Conservation (phyloP, 2,113 vertebrate genomes). For the Blennius ocellaris region DNA sequence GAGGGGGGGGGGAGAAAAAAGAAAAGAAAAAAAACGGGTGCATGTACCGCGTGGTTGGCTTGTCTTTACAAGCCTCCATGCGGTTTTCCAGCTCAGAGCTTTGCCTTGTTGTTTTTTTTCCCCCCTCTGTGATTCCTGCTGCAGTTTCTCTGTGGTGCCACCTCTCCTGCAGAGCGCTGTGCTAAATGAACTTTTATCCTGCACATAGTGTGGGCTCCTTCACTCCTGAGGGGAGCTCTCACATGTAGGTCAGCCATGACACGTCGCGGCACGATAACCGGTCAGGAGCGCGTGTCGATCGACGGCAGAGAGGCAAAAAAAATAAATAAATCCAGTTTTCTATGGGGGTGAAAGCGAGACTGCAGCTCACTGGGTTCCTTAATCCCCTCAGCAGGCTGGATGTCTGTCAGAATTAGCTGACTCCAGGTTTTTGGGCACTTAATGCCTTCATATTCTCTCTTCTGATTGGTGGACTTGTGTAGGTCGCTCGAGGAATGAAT, state of each 20-base stretch:
- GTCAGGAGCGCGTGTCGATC: constrained; percentile 43
- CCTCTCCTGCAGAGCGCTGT: constrained; percentile 57
- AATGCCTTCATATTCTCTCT: constrained; percentile 15
- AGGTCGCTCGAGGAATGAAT: constrained; percentile 31
- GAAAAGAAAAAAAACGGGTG: constrained; percentile 3
- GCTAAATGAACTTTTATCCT: constrained; percentile 51
- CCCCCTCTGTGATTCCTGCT: constrained; percentile 15
- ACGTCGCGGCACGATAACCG: constrained; percentile 49
- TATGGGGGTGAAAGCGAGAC: background rate
- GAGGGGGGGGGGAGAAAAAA: too few relatives aligned
- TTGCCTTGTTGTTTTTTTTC: constrained; percentile 15
- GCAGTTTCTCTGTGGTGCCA: constrained; percentile 53
- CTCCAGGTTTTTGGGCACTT: constrained; percentile 22
- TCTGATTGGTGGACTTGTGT: constrained; percentile 29
- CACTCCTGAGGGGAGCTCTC: constrained; percentile 52
- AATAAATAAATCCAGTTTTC: background rate
- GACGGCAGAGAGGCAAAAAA: background rate
- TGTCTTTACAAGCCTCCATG: constrained; percentile 31
- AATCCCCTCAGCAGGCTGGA: constrained; percentile 30
- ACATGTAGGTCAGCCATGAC: constrained; percentile 77
- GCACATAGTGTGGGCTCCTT: constrained; percentile 26
- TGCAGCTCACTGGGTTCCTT: constrained; percentile 2
- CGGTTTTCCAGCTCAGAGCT: constrained; percentile 6
- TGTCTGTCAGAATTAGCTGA: constrained; percentile 43
- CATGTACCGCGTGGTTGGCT: constrained; percentile 12